Conservation (phyloP, 2,113 vertebrate genomes). For the Melanostigma gelatinosum region DNA sequence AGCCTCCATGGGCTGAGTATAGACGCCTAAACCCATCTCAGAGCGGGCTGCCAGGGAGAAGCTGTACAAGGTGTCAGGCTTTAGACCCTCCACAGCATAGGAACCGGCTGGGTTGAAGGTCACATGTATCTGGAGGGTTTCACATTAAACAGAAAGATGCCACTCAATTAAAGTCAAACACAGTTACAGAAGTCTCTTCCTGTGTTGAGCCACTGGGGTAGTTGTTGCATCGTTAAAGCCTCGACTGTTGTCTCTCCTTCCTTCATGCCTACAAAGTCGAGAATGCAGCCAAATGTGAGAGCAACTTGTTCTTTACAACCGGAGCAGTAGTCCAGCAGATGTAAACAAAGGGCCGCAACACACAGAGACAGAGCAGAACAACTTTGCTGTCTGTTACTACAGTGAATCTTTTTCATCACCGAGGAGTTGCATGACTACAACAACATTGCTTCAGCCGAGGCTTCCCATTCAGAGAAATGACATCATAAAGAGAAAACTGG, state of each 20-base stretch:
- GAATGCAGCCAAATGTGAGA: constrained; percentile 14
- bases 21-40: constrained; percentile 92
- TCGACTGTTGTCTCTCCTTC: constrained; percentile 3
- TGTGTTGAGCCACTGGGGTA: background rate
- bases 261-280: background rate
- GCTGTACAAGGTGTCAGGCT: constrained; percentile 89
- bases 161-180: constrained; percentile 11
- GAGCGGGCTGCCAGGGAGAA: constrained; percentile 93
- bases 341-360: constrained; percentile 28
- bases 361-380: constrained; percentile 17
- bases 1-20: constrained; percentile 89
- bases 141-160: constrained; percentile 3
- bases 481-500: constrained; percentile 55
- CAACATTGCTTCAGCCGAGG: constrained; percentile 33
- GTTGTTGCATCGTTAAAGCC: constrained; percentile 7
- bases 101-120: constrained; percentile 89
- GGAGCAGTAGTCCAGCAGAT: constrained; percentile 42
- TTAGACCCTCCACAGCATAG: constrained; percentile 89
- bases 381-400: constrained; percentile 33
- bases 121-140: constrained; percentile 84
- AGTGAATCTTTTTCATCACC: constrained; percentile 44
- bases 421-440: constrained; percentile 46
- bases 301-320: constrained; percentile 28
- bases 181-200: background rate
- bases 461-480: constrained; percentile 43